Base-by-base conservation (phyloP, 2,113 vertebrate genomes). In the Zeus faber region DNA sequence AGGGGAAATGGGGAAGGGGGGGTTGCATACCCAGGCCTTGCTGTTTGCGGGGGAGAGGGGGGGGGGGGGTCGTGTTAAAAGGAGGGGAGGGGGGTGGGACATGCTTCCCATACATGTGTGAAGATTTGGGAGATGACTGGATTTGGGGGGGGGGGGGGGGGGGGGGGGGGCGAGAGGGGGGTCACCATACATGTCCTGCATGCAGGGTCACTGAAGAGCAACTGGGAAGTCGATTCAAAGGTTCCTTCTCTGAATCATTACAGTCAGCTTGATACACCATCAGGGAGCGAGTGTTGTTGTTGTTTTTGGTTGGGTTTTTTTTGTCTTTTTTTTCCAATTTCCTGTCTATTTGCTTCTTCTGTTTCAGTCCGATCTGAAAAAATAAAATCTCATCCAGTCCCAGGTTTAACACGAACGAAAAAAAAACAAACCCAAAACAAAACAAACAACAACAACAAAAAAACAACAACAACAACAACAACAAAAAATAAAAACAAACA, bases 111-210 rank as follows among this genome's bases (percentile, higher is more conserved):
- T 82, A 77, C 78, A 80, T 33, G 67, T 74, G 74, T 73, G 61
- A 58, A 79, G 73, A 67, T 52, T 65, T 4, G 8, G n/a, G n/a
- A n/a, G n/a, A 10, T 6, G 20, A 2, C 7, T 23, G 41, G 41
- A 10, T 10, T 17, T 6, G 2, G 17, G 41, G 7, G 41, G 41
- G n/a, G 16, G 16, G 20, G 17, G 16, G 3, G 39, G 11, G 13
- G 5, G 40, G 18, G 17, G 17, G n/a, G 8, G 16, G 57, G 65
- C 60, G 67, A 70, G 58, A 73, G 54, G 58, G 49, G 71, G 67
- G 65, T 67, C 76, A 81, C 92, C 91, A 67, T 89, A 92, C 91
- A 93, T 92, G 92, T 90, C 92, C 92, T 85, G 92, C 92, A 92
- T 92, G 92, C 91, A 90, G 90, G 91, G 87, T 88, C 67, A 74